Conservation (phyloP, 2,797 vertebrate species). For the Galaxias olidus region DNA sequence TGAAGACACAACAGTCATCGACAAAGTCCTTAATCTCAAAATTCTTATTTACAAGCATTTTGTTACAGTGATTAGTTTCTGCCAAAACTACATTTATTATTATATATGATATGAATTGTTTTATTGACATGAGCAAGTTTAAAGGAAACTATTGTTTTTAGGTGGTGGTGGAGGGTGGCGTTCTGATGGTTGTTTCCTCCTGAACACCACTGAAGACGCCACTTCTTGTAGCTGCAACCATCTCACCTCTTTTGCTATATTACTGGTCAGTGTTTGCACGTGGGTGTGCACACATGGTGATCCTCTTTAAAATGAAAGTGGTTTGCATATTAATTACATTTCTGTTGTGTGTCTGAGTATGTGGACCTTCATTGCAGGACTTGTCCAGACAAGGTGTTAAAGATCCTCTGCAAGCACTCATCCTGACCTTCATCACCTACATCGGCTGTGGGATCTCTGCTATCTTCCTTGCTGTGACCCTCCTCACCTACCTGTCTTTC, state of each 20-base stretch:
- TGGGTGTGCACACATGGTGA: neutral
- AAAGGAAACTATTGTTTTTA: constrained; percentile 38
- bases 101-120: neutral
- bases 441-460: constrained; percentile 93
- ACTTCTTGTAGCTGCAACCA: constrained; percentile 91
- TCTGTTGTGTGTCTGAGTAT: constrained; percentile 22
- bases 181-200: constrained; percentile 78
- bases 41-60: neutral
- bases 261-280: constrained; percentile 78
- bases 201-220: constrained; percentile 71
- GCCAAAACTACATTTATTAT: too few relatives aligned
- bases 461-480: constrained; percentile 88
- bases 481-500: constrained; percentile 85
- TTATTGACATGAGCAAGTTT: neutral
- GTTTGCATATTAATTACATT: constrained; percentile 14
- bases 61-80: neutral
- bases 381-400: constrained; percentile 70
- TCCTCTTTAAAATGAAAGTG: neutral
- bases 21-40: neutral
- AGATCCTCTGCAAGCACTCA: constrained; percentile 68
- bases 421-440: constrained; percentile 91
- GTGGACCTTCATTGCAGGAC: constrained; percentile 71
- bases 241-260: constrained; percentile 90
- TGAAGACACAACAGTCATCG: neutral
- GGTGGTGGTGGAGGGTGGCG: constrained; percentile 87